Base-by-base conservation (phyloP, 2,797 vertebrate genomes). In the Streptopelia turtur region DNA sequence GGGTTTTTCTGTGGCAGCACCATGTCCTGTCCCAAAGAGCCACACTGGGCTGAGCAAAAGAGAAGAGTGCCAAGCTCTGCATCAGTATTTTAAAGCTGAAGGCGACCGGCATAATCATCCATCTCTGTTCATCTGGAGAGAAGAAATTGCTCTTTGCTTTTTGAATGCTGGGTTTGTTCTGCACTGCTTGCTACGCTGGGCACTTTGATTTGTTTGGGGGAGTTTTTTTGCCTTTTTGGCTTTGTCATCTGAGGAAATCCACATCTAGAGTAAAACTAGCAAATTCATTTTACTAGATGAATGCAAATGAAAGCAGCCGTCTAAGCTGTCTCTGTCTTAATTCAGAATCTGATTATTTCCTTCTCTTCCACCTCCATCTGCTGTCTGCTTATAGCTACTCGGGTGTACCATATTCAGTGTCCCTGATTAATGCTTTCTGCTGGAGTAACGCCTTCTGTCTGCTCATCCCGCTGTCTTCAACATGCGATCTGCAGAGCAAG, bases 311-410 rank as follows among this genome's bases (percentile, higher is more conserved):
- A 86, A 91, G 81, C 43, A 87, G 49, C 37, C 14, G 23, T 70
- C 35, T 84, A 75, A 85, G 50, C 21, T 80, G 77, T 10, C 27
- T 78, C 55, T 61, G n/a, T 49, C 52, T 83, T 86, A 82, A 66
- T 37, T 52, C 30, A 87, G 57, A 65, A 27, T 45, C 87, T 50
- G 21, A 66, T 81, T 71, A 68, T 81, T 93, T 85, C 31, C 31
- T 88, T 88, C 81, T 75, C 35, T 88, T 83, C 53, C 76, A 70
- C 47, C 65, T 86, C 72, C 65, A 86, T 90, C 80, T 91, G 82
- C 76, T 94, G 52, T 41, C 71, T 89, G 69, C 80, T 82, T 69
- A 13, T 11, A 81, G 55, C 45, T 68, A 37, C 37, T 91, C 57
- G 64, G 69, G 17, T 75, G 79, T 83, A 64, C 53, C 56, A 56